These are phyloP conservation scores for Axea sp. DNA, from an alignment of 2,888 invertebrate species.

Conservation along the genomic window DNA sequence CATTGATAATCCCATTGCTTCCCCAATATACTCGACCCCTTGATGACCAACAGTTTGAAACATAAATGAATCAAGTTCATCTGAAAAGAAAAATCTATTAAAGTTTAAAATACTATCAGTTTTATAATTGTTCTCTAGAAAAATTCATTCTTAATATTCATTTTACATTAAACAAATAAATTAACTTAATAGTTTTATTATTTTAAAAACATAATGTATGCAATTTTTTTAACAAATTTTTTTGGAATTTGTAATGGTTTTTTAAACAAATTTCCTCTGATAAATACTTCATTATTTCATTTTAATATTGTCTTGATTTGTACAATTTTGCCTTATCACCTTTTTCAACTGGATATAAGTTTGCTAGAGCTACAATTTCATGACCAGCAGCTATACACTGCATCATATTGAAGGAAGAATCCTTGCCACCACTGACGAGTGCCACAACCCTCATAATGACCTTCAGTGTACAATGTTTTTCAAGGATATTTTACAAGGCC, in stretches of 20 bases:
- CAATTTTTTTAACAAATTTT: too few species aligned
- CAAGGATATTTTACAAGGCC: conserved; percentile 34
- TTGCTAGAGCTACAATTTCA: conserved; percentile 96
- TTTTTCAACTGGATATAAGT: conserved; percentile 92
- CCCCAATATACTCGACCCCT: conserved; percentile 93
- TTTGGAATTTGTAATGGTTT: too few species aligned
- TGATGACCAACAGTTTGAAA: conserved; percentile 99
- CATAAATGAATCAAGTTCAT: conserved; percentile 98
- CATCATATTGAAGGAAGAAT: conserved; percentile 99
- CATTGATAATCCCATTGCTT: conserved; percentile 95
- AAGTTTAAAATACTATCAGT: too few species aligned
- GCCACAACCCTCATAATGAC: conserved; percentile 73
- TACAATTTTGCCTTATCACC: conserved; percentile 80
- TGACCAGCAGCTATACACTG: conserved; percentile 98
- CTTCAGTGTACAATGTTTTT: conserved; percentile 16
- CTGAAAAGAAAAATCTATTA: conserved; percentile 80
- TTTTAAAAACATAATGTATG: too few species aligned
- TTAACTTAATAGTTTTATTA: too few species aligned
- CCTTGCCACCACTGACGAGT: conserved; percentile 98
- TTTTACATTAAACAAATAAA: too few species aligned
- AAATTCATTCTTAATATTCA: too few species aligned
- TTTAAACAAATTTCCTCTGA: too few species aligned
- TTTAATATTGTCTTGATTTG: too few species aligned
- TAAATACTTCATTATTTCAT: too few species aligned
- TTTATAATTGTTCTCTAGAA: too few species aligned